These are phyloP conservation scores for Pseudomyrmex cubaensis DNA, from an alignment of 1,140 invertebrate species.

Conservation along the genomic window DNA sequence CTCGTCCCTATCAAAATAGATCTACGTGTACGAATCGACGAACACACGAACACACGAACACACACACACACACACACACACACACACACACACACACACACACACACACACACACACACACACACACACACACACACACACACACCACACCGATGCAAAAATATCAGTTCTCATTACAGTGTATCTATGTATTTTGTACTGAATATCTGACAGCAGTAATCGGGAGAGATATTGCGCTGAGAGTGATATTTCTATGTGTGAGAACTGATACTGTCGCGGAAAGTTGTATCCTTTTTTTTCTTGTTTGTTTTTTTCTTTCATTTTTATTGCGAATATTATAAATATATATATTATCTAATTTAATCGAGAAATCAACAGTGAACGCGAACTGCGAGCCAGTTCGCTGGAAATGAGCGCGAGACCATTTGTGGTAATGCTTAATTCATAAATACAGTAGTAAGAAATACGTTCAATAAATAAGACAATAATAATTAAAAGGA, in stretches of 20 bases:
- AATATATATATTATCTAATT: conserved; percentile 19
- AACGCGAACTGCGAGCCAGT: neutral
- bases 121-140: too few species aligned
- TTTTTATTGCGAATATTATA: conserved; percentile 8
- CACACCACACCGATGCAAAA: too few species aligned
- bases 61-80: too few species aligned
- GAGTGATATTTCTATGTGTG: neutral
- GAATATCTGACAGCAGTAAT: neutral
- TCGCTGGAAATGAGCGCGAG: conserved; percentile 37
- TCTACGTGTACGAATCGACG: neutral
- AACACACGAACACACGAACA: too few species aligned
- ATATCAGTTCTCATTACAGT: neutral
- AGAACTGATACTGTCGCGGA: neutral
- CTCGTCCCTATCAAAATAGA: conserved; percentile 14
- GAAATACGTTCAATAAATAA: conserved; percentile 33
- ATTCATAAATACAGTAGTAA: neutral
- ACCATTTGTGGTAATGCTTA: neutral
- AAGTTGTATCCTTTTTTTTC: too few species aligned
- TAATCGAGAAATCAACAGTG: neutral
- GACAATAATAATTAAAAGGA: neutral
- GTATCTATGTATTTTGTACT: neutral
- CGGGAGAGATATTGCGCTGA: neutral
- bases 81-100: too few species aligned
- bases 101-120: too few species aligned
- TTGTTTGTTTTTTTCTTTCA: too few species aligned